Conservation (phyloP, 2,888 invertebrate genomes). For the Polydrusus tereticollis region DNA sequence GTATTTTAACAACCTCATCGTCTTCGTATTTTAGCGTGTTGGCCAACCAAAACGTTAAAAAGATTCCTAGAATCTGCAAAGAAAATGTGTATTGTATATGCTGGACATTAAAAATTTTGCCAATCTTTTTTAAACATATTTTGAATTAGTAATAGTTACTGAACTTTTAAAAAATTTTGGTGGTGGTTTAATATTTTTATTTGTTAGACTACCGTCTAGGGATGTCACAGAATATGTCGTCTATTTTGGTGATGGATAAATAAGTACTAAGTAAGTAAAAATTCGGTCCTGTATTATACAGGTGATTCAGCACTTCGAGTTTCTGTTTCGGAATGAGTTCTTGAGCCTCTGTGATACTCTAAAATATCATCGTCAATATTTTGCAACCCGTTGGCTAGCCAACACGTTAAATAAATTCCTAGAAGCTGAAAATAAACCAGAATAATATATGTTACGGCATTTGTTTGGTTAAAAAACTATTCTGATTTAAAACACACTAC, state of each 20-base stretch:
- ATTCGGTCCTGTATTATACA: not conserved
- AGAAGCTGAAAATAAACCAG: slow-evolving; percentile 74
- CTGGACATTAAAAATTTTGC: not conserved
- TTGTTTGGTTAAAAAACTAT: not conserved
- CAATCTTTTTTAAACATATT: not conserved
- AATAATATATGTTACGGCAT: not conserved
- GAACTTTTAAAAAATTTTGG: not conserved
- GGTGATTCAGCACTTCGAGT: not conserved
- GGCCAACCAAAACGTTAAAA: slow-evolving; percentile 88
- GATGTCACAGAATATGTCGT: too few relatives aligned
- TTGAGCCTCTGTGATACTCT: slow-evolving; percentile 8
- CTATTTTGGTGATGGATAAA: too few relatives aligned
- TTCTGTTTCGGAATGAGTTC: not conserved
- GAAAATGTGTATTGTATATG: slow-evolving; percentile 25
- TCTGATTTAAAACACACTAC: not conserved
- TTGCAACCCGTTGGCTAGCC: slow-evolving; percentile 85
- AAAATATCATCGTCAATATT: slow-evolving; percentile 60
- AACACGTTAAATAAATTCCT: slow-evolving; percentile 88
- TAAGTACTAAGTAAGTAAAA: too few relatives aligned
- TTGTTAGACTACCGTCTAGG: too few relatives aligned
- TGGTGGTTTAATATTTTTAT: too few relatives aligned
- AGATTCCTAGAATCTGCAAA: slow-evolving; percentile 84
- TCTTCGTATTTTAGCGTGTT: slow-evolving; percentile 77
- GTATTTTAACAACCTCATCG: slow-evolving; percentile 43
- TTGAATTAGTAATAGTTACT: not conserved